Evolutionary conservation across 2,888 invertebrate species (phyloP), one percentile per base, ranked within the genome.

Genomic region (Orthosia gothica): DNA sequence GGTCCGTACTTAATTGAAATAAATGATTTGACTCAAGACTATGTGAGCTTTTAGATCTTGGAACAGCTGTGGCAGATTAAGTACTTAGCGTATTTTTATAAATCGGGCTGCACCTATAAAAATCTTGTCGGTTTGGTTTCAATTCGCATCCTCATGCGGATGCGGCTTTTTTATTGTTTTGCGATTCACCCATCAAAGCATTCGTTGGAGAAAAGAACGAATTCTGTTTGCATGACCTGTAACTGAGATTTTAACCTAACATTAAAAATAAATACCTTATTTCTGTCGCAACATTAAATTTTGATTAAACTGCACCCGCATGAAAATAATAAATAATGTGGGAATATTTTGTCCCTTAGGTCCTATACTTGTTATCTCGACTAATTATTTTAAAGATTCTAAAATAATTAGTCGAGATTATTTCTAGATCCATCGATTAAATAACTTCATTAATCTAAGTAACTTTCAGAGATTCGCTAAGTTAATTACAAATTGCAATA

Each of bases 381-480:
- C 55, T 61, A 67, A 67, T 71, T 62, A 69, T n/a, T 70, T 72
- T 52, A 62, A 15, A 32, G 52, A 70, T 64, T 74, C n/a, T n/a
- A n/a, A n/a, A n/a, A n/a, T n/a, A n/a, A n/a, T n/a, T n/a, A n/a
- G n/a, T n/a, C n/a, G n/a, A n/a, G n/a, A n/a, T n/a, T n/a, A n/a
- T n/a, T n/a, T n/a, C n/a, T n/a, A n/a, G n/a, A n/a, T n/a, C n/a
- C n/a, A n/a, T n/a, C n/a, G n/a, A n/a, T n/a, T n/a, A n/a, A n/a
- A n/a, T n/a, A n/a, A n/a, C n/a, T n/a, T 20, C 47, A 75, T 72
- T 57, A 65, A 66, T 54, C 9, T 20, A 55, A 62, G 57, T 61
- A 20, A 23, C 13, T 15, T 50, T 47, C 32, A 32, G 32, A 59
- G 18, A 32, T 23, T 67, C 20, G 13, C n/a, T 11, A 68, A 68